Conservation (phyloP, 2,888 invertebrate species). For the Taenaris catops region DNA sequence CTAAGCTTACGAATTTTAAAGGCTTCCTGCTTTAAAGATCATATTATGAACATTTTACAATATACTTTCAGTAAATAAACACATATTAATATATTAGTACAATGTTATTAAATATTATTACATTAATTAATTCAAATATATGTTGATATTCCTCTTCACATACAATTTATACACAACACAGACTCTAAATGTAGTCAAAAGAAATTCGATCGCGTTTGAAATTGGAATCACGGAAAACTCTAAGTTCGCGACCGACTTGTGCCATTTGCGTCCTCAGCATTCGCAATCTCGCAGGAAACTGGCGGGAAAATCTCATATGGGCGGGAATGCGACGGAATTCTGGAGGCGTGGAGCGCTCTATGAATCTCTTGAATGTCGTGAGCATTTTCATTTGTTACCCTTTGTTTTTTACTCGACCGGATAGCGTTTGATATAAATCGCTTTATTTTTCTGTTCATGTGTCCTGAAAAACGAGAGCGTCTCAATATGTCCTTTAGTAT, state of each 20-base stretch:
- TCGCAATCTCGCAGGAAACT: slow-evolving; percentile 41
- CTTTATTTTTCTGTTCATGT: too few species aligned
- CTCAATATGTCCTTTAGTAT: too few species aligned
- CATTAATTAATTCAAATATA: too few species aligned
- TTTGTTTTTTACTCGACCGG: slow-evolving; percentile 8
- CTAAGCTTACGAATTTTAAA: too few species aligned
- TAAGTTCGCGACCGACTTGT: slow-evolving; percentile 2
- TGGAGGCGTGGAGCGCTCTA: slow-evolving; percentile 10
- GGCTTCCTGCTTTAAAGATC: too few species aligned
- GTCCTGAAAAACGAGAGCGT: too few species aligned
- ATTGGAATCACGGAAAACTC: neutral
- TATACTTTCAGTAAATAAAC: too few species aligned
- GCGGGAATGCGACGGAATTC: slow-evolving; percentile 23
- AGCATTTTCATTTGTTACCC: slow-evolving; percentile 5
- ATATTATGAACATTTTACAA: too few species aligned
- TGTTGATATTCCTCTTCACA: too few species aligned
- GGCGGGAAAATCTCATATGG: slow-evolving; percentile 39
- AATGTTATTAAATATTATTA: too few species aligned
- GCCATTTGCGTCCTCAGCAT: slow-evolving; percentile 33
- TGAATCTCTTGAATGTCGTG: slow-evolving; percentile 13
- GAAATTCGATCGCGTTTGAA: slow-evolving; percentile 3
- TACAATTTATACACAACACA: neutral
- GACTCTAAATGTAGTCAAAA: neutral
- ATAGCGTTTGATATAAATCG: too few species aligned
- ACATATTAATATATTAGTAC: too few species aligned